phyloP scores from a whole-genome alignment of 1,140 invertebrate genomes.

The Proctacanthus coquilletti region DNA sequence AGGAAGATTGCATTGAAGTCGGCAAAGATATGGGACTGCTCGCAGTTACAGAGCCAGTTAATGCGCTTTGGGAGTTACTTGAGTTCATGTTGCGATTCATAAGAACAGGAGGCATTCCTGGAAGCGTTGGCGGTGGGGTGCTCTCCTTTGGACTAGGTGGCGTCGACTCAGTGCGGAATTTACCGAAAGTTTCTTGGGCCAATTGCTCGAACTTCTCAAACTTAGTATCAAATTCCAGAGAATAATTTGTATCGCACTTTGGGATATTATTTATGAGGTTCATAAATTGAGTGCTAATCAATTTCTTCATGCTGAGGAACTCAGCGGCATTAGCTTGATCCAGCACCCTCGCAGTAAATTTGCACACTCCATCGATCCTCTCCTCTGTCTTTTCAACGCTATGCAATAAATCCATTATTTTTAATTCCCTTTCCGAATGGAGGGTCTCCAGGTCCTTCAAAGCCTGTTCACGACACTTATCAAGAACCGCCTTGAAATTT shows the following conservation, averaged over 20 bases:
- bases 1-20: slow-evolving; percentile 57
- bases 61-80: slow-evolving; percentile 8
- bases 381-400: slow-evolving; percentile 62
- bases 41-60: slow-evolving; percentile 32
- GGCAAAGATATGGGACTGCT: slow-evolving; percentile 49
- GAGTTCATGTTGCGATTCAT: slow-evolving; percentile 6
- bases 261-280: slow-evolving; percentile 65
- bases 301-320: slow-evolving; percentile 62
- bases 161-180: slow-evolving; percentile 45
- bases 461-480: slow-evolving; percentile 57
- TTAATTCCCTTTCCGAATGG: slow-evolving; percentile 69
- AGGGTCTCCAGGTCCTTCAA: slow-evolving; percentile 60
- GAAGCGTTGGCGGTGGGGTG: slow-evolving; percentile 13
- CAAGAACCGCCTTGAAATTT: slow-evolving; percentile 65
- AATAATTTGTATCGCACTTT: slow-evolving; percentile 58
- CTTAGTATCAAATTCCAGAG: slow-evolving; percentile 69
- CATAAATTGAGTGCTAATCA: slow-evolving; percentile 56
- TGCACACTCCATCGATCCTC: slow-evolving; percentile 68
- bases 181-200: slow-evolving; percentile 52
- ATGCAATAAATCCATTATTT: slow-evolving; percentile 75
- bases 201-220: slow-evolving; percentile 58
- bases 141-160: slow-evolving; percentile 14
- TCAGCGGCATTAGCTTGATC: slow-evolving; percentile 70
- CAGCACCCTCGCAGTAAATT: slow-evolving; percentile 61
- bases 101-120: slow-evolving; percentile 12